Base-by-base conservation (phyloP, 2,113 vertebrate species). In the Rhizomys pruinosus region DNA sequence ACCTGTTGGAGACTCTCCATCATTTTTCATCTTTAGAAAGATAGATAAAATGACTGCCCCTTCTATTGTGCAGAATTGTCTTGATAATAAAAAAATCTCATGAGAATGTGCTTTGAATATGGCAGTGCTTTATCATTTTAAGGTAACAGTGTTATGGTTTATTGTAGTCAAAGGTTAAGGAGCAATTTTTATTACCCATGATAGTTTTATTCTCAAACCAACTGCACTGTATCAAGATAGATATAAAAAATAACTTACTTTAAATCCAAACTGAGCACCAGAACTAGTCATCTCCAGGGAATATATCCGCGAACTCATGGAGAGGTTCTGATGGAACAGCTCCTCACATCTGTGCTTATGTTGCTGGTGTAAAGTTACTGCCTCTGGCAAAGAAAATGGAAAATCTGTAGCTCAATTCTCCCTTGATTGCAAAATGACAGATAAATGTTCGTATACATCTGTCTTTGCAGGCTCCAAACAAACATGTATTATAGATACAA, bases 371-470 rank as follows among this genome's bases (percentile, higher is more conserved):
- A 77, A 94, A 84, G 90, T 91, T 12, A 87, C 52, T 78, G 73
- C 84, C 72, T 91, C 77, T 94, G 84, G 87, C 90, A 89, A 94
- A 96, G 92, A 96, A 96, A 92, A 94, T 63, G 74, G 84, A 86
- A 96, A 95, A 91, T 90, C 85, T 93, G 68, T 64, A 87, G 78
- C 78, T 94, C 87, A 84, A 94, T 95, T 91, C 74, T 68, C 77
- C 78, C 42, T 87, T 96, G 93, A 94, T 96, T 92, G 91, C 61
- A 95, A 97, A 80, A 95, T 91, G 80, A 96, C 22, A 84, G 52
- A 94, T 77, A 93, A 87, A 76, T 87, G 87, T 84, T 89, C 77
- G 77, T 52, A 63, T 69, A 78, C 69, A 94, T 84, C 77, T 97
- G 76, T 94, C 74, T 92, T 84, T 73, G 63, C 25, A 39, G 34